Conservation (phyloP, 1,140 invertebrate genomes). For the Armadillidium nasatum region DNA sequence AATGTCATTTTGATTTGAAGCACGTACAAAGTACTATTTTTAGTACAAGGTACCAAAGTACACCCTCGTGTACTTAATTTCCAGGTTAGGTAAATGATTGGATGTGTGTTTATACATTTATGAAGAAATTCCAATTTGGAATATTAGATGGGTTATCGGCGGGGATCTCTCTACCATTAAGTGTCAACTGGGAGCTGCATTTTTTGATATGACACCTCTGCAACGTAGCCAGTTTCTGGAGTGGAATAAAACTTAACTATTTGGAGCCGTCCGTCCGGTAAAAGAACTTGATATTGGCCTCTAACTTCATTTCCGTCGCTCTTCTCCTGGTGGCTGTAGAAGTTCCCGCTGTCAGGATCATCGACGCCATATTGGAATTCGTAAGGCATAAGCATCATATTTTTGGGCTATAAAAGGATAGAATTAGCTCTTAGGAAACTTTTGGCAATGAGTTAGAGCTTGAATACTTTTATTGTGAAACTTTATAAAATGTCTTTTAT, state of each 20-base stretch:
- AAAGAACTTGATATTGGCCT: conserved; percentile 66
- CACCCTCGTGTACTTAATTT: too few relatives aligned
- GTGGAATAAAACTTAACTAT: background rate
- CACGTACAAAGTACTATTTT: too few relatives aligned
- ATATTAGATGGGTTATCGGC: background rate
- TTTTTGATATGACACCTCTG: background rate
- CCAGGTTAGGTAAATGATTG: background rate
- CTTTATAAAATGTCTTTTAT: too few relatives aligned
- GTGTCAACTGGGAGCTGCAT: background rate
- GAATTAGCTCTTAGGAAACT: background rate
- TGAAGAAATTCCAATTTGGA: background rate
- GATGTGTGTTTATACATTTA: background rate
- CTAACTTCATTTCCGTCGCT: conserved; percentile 69
- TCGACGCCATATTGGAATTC: conserved; percentile 79
- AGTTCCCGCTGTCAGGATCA: conserved; percentile 70
- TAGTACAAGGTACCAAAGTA: too few relatives aligned
- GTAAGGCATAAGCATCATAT: conserved; percentile 57
- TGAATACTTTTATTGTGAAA: too few relatives aligned
- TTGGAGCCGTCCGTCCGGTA: conserved; percentile 63
- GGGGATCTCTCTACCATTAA: background rate
- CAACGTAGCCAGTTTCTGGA: background rate
- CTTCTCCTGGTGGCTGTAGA: conserved; percentile 75
- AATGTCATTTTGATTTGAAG: too few relatives aligned
- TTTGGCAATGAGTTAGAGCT: too few relatives aligned
- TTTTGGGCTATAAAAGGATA: background rate